Base-by-base conservation (phyloP, 2,113 vertebrate species). In the Raja brachyura region DNA sequence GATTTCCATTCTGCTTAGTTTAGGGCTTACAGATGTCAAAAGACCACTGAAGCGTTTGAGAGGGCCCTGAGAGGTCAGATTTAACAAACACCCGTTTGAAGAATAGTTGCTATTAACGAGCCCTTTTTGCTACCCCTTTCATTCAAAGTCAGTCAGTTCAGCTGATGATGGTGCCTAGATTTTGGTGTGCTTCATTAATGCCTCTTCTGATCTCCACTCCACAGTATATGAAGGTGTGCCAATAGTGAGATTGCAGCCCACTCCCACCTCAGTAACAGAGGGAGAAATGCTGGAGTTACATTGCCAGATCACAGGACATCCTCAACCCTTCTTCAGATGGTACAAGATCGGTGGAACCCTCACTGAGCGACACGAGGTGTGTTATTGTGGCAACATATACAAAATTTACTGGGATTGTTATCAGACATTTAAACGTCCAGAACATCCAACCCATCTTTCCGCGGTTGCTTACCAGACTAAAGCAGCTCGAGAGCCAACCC, bases 331-430 rank as follows among this genome's bases (percentile, higher is more conserved):
- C 9, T 31, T 93, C 10, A 66, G 76, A 28, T 93, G 93, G 93
- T 78, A 93, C 93, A 66, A 75, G 28, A 9, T 31, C 28, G 54
- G 28, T 18, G 48, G 93, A 31, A 5, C 33, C 20, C 93, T 93
- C n/a, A 83, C 93, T 14, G 93, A 20, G n/a, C 61, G 59, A 48
- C 93, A 93, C 56, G 76, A 81, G 93, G 93, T 93, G 28, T 10
- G 93, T 81, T 28, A 54, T 59, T 31, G 59, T 63, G 59, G 14
- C 61, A 61, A 16, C 13, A 5, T 28, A 5, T 8, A 3, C 11
- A 31, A 61, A 6, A 18, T 5, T 63, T 66, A 59, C n/a, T 61
- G 63, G 59, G 28, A 5, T 66, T 63, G 63, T 33, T 22, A 73
- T 73, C 70, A 68, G 66, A 11, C 11, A 68, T 16, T 14, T 68